Percentiles rank a stretch among this genome's conserved stretches.
phyloP scores from a whole-genome alignment of 2,888 invertebrate species.

The Escarpia spicata region DNA sequence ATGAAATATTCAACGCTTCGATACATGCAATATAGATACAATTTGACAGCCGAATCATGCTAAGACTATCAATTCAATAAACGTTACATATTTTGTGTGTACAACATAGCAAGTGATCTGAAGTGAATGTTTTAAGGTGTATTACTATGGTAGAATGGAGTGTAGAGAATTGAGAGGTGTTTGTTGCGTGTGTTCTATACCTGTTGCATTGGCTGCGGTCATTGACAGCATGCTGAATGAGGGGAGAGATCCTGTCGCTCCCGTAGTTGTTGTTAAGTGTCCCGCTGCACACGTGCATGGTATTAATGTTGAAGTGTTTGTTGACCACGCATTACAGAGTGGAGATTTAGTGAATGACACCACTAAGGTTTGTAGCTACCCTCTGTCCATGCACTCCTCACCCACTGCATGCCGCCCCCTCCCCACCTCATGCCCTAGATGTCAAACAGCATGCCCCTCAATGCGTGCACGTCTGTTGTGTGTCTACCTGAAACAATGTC shows the following conservation, averaged over 20 bases:
- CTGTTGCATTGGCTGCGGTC: neutral
- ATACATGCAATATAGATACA: neutral
- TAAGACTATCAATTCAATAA: neutral
- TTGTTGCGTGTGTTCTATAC: neutral
- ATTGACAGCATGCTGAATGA: constrained; percentile 3
- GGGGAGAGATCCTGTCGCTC: neutral
- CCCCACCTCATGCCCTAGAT: neutral
- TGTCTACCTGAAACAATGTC: neutral
- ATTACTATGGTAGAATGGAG: neutral
- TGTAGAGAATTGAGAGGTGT: neutral
- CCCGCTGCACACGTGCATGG: neutral
- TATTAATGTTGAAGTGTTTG: constrained; percentile 7
- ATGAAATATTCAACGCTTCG: neutral
- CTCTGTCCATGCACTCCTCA: neutral
- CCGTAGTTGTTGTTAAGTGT: neutral
- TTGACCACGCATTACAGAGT: constrained; percentile 46
- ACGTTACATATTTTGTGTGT: neutral
- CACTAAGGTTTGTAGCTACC: constrained; percentile 62
- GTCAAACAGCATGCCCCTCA: neutral
- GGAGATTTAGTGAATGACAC: constrained; percentile 65
- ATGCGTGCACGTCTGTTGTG: neutral
- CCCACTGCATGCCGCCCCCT: neutral
- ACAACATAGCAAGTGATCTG: neutral
- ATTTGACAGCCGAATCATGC: no score
- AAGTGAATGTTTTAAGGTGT: neutral